Conservation (phyloP, 2,797 vertebrate species). For the Notolabrus celidotus region DNA sequence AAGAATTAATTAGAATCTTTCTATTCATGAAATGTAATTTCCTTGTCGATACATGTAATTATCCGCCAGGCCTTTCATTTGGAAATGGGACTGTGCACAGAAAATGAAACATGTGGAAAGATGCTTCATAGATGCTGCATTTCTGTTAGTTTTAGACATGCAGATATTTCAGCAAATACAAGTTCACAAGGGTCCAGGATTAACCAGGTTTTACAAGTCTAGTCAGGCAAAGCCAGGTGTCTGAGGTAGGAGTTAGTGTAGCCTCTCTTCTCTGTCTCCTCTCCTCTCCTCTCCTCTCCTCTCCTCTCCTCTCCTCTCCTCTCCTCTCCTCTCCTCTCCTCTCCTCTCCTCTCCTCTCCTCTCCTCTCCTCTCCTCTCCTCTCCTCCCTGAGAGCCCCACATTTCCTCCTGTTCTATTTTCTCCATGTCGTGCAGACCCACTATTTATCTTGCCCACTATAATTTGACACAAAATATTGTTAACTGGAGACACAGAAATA, state of each 20-base stretch:
- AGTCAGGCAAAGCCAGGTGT: conserved; percentile 64
- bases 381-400: conserved; percentile 47
- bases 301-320: conserved; percentile 12
- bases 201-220: conserved; percentile 68
- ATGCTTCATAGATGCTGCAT: conserved; percentile 30
- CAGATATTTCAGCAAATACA: conserved; percentile 45
- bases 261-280: conserved; percentile 3
- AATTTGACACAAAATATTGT: conserved; percentile 85
- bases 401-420: conserved; percentile 74
- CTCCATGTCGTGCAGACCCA: conserved; percentile 68
- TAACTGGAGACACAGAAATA: conserved; percentile 83
- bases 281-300: conserved; percentile 17
- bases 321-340: conserved; percentile 17
- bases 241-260: conserved; percentile 55
- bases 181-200: conserved; percentile 58
- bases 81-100: conserved; percentile 21
- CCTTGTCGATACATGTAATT: conserved; percentile 57
- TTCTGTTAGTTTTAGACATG: conserved; percentile 47
- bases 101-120: conserved; percentile 25
- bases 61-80: conserved; percentile 53
- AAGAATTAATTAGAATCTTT: conserved; percentile 57
- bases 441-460: conserved; percentile 83
- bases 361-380: conserved; percentile 7
- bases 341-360: conserved; percentile 6
- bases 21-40: conserved; percentile 58